A percentile compares a stretch with the other conserved stretches of the same genome.
These are phyloP conservation scores for Eilema griseolum DNA, from an alignment of 2,888 invertebrate species.

Conservation along the genomic window DNA sequence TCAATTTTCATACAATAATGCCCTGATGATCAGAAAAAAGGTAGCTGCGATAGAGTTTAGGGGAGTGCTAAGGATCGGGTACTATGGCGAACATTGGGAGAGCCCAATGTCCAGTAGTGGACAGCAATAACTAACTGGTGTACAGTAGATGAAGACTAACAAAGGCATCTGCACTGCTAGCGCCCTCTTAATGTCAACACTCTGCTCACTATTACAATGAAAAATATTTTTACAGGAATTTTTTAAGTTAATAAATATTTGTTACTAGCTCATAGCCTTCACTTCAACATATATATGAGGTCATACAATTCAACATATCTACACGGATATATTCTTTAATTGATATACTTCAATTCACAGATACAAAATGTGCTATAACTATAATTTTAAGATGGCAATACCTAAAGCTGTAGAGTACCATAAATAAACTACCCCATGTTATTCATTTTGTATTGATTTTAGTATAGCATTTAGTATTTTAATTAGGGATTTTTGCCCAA, in stretches of 20 bases:
- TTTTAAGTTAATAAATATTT: not conserved
- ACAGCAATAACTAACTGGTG: too few relatives aligned
- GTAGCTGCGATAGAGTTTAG: too few relatives aligned
- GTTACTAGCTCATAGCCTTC: slow-evolving; percentile 29
- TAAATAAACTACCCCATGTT: not conserved
- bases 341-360: slow-evolving; percentile 31
- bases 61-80: too few relatives aligned
- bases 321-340: slow-evolving; percentile 43
- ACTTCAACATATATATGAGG: slow-evolving; percentile 44
- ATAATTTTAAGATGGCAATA: slow-evolving; percentile 22
- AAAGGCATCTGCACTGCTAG: not conserved
- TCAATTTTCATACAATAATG: too few relatives aligned
- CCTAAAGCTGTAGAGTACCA: not conserved
- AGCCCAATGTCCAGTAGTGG: too few relatives aligned
- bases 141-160: too few relatives aligned
- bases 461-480: not conserved
- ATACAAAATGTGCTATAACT: slow-evolving; percentile 27
- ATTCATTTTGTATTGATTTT: not conserved
- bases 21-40: too few relatives aligned
- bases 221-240: not conserved
- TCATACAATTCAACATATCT: slow-evolving; percentile 46
- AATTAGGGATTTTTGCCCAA: too few relatives aligned
- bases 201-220: not conserved
- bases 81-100: too few relatives aligned
- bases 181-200: not conserved